phyloP scores from a whole-genome alignment of 2,888 invertebrate genomes.

The Conomelus anceps region DNA sequence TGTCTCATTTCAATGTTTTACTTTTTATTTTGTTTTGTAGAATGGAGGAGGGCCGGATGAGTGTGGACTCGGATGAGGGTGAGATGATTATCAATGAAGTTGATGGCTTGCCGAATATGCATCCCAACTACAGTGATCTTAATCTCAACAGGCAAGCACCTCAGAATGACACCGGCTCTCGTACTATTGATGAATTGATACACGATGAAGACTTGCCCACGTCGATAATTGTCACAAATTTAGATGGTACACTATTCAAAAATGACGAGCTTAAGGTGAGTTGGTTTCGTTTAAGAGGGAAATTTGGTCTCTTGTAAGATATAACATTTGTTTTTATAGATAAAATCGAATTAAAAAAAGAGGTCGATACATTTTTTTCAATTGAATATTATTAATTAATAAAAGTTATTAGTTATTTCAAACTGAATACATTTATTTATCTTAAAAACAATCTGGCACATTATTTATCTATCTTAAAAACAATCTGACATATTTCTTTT shows the following conservation, averaged over 20 bases:
- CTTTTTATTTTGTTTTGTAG: not conserved
- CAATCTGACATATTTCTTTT: too few species aligned
- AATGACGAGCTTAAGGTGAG: constrained; percentile 45
- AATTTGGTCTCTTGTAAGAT: too few species aligned
- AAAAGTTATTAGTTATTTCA: too few species aligned
- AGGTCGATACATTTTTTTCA: too few species aligned
- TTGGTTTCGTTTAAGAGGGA: too few species aligned
- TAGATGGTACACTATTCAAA: constrained; percentile 69
- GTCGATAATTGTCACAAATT: constrained; percentile 83
- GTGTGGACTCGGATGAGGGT: constrained; percentile 46
- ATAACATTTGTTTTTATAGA: too few species aligned
- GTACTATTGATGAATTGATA: constrained; percentile 56
- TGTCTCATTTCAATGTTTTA: not conserved
- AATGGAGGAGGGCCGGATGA: constrained; percentile 36
- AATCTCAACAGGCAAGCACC: constrained; percentile 49
- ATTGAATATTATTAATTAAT: too few species aligned
- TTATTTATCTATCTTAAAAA: too few species aligned
- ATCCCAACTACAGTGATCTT: constrained; percentile 66
- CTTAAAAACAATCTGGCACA: too few species aligned
- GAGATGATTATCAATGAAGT: constrained; percentile 78
- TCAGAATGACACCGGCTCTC: constrained; percentile 35
- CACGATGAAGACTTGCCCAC: constrained; percentile 74
- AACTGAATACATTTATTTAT: too few species aligned
- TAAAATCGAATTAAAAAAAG: too few species aligned
- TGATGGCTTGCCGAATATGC: constrained; percentile 77